phyloP scores from a whole-genome alignment of 2,888 invertebrate species.

The Stratiomys singularior region DNA sequence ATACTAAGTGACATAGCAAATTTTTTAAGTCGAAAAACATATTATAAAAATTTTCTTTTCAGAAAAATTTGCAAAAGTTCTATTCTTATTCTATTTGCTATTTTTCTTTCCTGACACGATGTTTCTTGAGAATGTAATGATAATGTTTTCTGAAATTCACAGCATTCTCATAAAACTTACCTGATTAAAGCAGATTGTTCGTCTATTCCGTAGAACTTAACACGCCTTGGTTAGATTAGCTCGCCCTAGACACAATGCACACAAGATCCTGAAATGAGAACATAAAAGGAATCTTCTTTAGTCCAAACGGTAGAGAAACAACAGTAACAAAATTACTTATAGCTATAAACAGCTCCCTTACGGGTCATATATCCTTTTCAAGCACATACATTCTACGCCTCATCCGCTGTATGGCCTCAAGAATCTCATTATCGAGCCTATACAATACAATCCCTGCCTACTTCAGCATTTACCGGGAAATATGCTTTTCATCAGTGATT shows the following conservation, averaged over 20 bases:
- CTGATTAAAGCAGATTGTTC: background rate
- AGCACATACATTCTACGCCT: background rate
- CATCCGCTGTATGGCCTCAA: background rate
- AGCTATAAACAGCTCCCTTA: constrained; percentile 33
- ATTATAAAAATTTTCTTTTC: too few relatives aligned
- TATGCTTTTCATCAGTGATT: constrained; percentile 27
- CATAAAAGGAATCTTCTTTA: constrained; percentile 8
- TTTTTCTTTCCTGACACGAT: too few relatives aligned
- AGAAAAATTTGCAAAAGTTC: too few relatives aligned
- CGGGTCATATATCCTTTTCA: constrained; percentile 26
- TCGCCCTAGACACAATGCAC: constrained; percentile 8
- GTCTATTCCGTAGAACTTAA: background rate
- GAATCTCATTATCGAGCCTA: constrained; percentile 38
- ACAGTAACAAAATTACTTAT: constrained; percentile 29
- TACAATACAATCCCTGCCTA: constrained; percentile 14
- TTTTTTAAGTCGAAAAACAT: too few relatives aligned
- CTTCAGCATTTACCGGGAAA: background rate
- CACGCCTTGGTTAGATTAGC: background rate
- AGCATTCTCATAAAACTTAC: background rate
- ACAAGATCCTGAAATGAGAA: constrained; percentile 8
- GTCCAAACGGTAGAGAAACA: constrained; percentile 25
- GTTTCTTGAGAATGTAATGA: too few relatives aligned
- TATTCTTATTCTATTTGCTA: too few relatives aligned
- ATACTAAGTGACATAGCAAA: too few relatives aligned
- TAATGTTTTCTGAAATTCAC: too few relatives aligned